Conservation (phyloP, 2,797 vertebrate species). For the Acestrorhynchus altus region DNA sequence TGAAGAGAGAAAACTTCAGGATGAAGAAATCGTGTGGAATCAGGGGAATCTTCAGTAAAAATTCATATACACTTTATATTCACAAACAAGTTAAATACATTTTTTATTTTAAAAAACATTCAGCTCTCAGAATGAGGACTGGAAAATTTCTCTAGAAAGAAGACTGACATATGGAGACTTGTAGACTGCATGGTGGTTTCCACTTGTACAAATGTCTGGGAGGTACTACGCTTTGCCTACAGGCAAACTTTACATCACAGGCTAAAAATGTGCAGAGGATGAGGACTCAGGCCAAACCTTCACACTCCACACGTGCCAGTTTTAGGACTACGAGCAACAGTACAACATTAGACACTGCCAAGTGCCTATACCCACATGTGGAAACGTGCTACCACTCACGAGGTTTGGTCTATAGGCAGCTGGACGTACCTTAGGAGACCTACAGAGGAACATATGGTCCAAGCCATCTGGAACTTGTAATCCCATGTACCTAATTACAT, state of each 20-base stretch:
- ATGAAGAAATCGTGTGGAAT: too few species aligned
- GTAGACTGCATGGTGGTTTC: conserved; percentile 19
- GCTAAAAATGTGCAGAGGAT: conserved; percentile 30
- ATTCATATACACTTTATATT: too few species aligned
- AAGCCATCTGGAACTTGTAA: conserved; percentile 55
- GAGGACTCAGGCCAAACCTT: neutral
- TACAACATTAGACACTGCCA: conserved; percentile 24
- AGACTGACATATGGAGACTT: neutral
- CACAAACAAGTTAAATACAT: too few species aligned
- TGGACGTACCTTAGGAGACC: conserved; percentile 33
- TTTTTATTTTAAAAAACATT: too few species aligned
- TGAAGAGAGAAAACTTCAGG: too few species aligned
- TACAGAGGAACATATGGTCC: conserved; percentile 10
- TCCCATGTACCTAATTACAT: conserved; percentile 25
- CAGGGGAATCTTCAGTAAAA: too few species aligned
- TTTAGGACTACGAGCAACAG: conserved; percentile 37
- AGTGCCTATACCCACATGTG: conserved; percentile 50
- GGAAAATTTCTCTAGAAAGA: neutral
- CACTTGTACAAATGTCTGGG: conserved; percentile 16
- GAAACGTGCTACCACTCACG: conserved; percentile 54
- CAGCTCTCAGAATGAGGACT: neutral
- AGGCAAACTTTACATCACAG: conserved; percentile 29
- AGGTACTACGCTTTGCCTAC: conserved; percentile 13
- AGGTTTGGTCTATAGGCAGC: conserved; percentile 44
- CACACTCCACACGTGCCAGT: neutral